Evolutionary conservation across 2,888 invertebrate genomes (phyloP), one percentile per base, ranked within the genome.

Genomic region (Andrena chrysosceles): DNA sequence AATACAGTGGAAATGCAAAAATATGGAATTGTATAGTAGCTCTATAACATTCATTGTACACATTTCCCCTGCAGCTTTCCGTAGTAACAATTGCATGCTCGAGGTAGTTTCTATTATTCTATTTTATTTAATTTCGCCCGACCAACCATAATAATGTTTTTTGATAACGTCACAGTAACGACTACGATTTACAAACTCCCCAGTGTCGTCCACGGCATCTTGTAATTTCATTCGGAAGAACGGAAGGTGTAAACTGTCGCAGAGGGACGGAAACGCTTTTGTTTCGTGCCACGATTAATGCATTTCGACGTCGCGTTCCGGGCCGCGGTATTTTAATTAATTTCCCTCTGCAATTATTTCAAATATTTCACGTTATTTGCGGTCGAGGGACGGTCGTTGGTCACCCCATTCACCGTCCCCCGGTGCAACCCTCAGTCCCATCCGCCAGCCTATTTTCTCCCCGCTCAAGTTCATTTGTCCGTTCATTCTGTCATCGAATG

Each of bases 331-430:
- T 89, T 90, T 90, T 85, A 88, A 87, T 91, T 90, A 90, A 90
- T 91, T 87, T 80, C 75, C 84, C 81, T 60, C 76, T 81, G 68
- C 83, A 68, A 84, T 84, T 74, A 74, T 84, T 71, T 83, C 73
- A 64, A 83, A 84, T 84, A 83, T 78, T 83, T 87, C 79, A 70
- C 84, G 84, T 90, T 90, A 90, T 90, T 91, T 89, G 89, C 82
- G 86, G 89, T 85, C 56, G 77, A 26, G 73, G 23, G 35, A 52
- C 66, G 48, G 59, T 71, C 74, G 72, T 35, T 48, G 31, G 7
- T 35, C 48, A 35, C 23, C 31, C 48, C 33, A 33, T 52, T 48
- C 59, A 8, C 59, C 63, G 29, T 26, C 49, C 29, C 20, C 4
- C 13, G 13, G 8, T 48, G 23, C n/a, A n/a, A n/a, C 10, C 6